phyloP scores from a whole-genome alignment of 2,888 invertebrate genomes.

The Lysandra bellargus region DNA sequence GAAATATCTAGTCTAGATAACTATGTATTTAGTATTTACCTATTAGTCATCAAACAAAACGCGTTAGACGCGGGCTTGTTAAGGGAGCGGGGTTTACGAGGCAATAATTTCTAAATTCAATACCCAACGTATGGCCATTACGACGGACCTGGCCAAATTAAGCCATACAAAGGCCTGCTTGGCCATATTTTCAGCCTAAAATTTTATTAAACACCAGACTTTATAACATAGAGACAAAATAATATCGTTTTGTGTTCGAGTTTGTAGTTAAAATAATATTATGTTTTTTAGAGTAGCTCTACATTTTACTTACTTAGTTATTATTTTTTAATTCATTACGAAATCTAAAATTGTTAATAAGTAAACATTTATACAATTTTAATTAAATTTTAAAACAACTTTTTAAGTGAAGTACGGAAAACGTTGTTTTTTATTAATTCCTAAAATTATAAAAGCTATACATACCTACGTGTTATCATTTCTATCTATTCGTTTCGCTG shows the following conservation, averaged over 20 bases:
- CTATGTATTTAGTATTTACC: background rate
- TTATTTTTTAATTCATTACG: no score
- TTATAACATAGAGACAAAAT: background rate
- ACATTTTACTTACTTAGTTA: no score
- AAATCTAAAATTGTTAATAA: no score
- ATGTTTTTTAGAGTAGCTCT: no score
- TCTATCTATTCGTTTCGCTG: no score
- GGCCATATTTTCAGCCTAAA: background rate
- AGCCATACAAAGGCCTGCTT: slow-evolving; percentile 3
- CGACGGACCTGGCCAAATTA: slow-evolving; percentile 30
- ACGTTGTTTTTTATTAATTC: no score
- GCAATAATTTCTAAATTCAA: slow-evolving; percentile 62
- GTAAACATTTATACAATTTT: no score
- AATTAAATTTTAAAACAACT: no score
- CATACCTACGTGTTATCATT: no score
- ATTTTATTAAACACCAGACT: background rate
- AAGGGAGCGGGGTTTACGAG: slow-evolving; percentile 45
- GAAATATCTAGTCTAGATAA: background rate
- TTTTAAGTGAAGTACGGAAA: no score
- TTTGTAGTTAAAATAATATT: background rate
- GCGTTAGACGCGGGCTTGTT: slow-evolving; percentile 29
- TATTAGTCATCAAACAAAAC: slow-evolving; percentile 29
- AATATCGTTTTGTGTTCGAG: background rate
- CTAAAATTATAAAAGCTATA: no score
- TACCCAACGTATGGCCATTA: slow-evolving; percentile 49